Evolutionary conservation across 2,888 invertebrate genomes (phyloP), one percentile per base, ranked within the genome.

Genomic region (Sabatieria punctata): DNA sequence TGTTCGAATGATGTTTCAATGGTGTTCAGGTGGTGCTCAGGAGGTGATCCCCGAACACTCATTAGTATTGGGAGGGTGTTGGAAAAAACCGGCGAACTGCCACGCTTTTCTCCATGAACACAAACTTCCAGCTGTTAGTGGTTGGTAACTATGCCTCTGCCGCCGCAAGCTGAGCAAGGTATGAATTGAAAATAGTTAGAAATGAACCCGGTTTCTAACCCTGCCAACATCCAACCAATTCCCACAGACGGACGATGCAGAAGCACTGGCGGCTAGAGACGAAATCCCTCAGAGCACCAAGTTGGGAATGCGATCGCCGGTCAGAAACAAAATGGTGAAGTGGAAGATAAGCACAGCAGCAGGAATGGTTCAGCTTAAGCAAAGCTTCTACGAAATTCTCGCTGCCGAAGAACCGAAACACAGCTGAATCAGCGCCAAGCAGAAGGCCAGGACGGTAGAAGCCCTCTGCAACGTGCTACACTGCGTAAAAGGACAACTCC

Each of bases 331-430:
- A 3, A 18, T 22, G 2, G 4, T 3, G 3, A 6, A 30, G 2
- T 2, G 2, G 3, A n/a, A 36, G 36, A 15, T 35, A 43, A 25
- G 23, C 4, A 6, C 13, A 8, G 21, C 41, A 41, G n/a, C 15
- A 26, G 11, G 11, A 30, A 8, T 30, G 11, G 30, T 30, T 30
- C 30, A 30, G 30, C 30, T 30, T 30, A 8, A 30, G 8, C 30
- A 11, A 15, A 8, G 11, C 8, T 30, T 15, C 30, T 30, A 11
- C 30, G 11, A 8, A 30, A 15, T 11, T 3, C 26, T 86, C n/a
- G n/a, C n/a, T 85, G 67, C 93, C 93, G 59, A 89, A 79, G 21
- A 79, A 81, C 93, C 93, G 95, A 91, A 93, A 93, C 40, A 91
- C 74, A n/a, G 89, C 91, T 19, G 86, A 86, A 68, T 88, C 91